These are phyloP conservation scores for Barnardius zonarius DNA, from an alignment of 2,113 vertebrate genomes.

Conservation along the genomic window DNA sequence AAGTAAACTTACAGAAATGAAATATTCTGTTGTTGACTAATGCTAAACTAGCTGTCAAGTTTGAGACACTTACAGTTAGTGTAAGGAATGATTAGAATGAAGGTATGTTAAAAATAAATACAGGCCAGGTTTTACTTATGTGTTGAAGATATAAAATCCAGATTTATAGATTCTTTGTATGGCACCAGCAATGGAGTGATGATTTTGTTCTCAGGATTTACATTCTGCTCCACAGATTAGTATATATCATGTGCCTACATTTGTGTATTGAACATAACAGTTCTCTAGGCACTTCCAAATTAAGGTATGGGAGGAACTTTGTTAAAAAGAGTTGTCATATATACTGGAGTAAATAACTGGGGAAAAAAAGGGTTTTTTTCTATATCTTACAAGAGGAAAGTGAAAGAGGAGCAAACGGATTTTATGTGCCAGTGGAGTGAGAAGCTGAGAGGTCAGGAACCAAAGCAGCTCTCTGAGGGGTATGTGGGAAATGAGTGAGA, in stretches of 20 bases:
- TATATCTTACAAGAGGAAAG: neutral
- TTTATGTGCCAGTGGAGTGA: neutral
- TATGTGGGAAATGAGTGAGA: neutral
- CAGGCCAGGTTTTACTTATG: slow-evolving; percentile 53
- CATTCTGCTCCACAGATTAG: slow-evolving; percentile 30
- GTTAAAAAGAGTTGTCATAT: neutral
- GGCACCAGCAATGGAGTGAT: slow-evolving; percentile 65
- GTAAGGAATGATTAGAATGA: slow-evolving; percentile 73
- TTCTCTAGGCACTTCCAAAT: neutral
- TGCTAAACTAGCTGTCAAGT: slow-evolving; percentile 75
- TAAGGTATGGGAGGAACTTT: neutral
- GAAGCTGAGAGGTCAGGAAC: neutral
- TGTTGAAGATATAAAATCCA: slow-evolving; percentile 69
- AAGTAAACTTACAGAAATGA: slow-evolving; percentile 69
- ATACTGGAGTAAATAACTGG: neutral
- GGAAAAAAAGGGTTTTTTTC: neutral
- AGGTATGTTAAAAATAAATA: slow-evolving; percentile 75
- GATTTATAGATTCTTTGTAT: slow-evolving; percentile 69
- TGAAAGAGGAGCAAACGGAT: neutral
- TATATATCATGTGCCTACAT: neutral
- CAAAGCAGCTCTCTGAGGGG: neutral
- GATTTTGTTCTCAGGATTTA: slow-evolving; percentile 57
- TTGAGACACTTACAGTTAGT: slow-evolving; percentile 67
- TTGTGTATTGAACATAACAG: neutral
- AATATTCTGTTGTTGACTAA: slow-evolving; percentile 63